Evolutionary conservation across 2,797 vertebrate species (phyloP), one percentile per base, ranked within the genome.

Genomic region (Bradypodion pumilum): DNA sequence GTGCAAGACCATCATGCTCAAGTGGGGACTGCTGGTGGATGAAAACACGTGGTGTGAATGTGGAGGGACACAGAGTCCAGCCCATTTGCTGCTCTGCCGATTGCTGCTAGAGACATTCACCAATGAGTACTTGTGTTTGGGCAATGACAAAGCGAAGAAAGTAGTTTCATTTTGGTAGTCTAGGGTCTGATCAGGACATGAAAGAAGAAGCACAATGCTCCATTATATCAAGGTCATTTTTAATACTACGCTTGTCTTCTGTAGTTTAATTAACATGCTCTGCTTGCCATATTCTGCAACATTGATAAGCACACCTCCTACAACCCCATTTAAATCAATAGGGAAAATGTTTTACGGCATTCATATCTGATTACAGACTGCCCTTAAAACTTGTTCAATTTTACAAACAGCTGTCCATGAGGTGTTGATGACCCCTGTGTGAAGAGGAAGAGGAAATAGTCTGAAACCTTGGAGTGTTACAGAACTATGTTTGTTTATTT

Each of bases 401-500:
- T 63, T 29, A 44, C 35, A 29, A 27, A 12, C 35, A 13, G 21
- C 32, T 37, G 4, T 35, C 56, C 10, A 52, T 56, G 25, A 37
- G 35, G 46, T 8, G 16, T 56, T 16, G 29, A n/a, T 6, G 62
- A 44, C 72, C 29, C 10, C 70, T 65, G 16, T 49, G 35, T 12
- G 29, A 32, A 66, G 6, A 44, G 3, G 2, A 7, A 8, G 6
- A 1, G 2, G 10, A 59, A 25, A 49, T 60, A 69, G 10, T 37
- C 49, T 25, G 29, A 62, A 40, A 29, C 15, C 8, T 79, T 56
- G 70, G 29, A 25, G 10, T 2, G 7, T 32, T 56, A 25, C 35
- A 10, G 27, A 40, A 70, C n/a, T 65, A 79, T 76, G 65, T 52
- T 80, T 88, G 85, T 74, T 89, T n/a, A n/a, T n/a, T n/a, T n/a